Evolutionary conservation across 2,888 invertebrate genomes (phyloP), one percentile per base, ranked within the genome.

Genomic region (Dasysyrphus albostriatus): DNA sequence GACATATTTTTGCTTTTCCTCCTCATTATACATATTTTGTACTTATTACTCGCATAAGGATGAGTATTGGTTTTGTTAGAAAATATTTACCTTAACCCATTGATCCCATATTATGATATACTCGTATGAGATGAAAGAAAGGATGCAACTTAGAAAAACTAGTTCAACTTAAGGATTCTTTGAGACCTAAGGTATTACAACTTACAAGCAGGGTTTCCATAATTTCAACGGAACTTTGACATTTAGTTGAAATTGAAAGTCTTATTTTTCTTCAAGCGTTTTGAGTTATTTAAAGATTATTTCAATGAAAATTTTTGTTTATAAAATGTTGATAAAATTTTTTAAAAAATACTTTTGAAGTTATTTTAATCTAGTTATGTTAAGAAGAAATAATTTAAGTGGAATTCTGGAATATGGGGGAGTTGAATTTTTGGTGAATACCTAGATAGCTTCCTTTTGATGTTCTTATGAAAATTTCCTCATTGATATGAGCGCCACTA

Each of bases 61-160:
- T 67, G 34, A 49, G 67, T 67, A 67, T 67, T 67, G 67, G 67
- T 67, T 67, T 67, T 49, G 67, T 49, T 49, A 14, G 4, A 49
- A 67, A 67, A 65, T 49, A 49, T 67, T 67, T 67, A 49, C 67
- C 65, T 65, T 47, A 47, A 65, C 47, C 47, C 47, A 16, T 61
- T 65, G 65, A 47, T 65, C 32, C 12, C 44, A 47, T 65, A 47
- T 47, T 1, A 61, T 19, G 61, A 24, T 39, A 16, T 24, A n/a
- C n/a, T n/a, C n/a, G 32, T 37, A 42, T 24, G 14, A 19, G 51
- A 34, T 34, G n/a, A 12, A 37, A 59, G n/a, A 44, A 37, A 16
- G 24, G 24, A 37, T 16, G 32, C 12, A 51, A 29, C 59, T 59
- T 19, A 12, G 37, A 37, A 42, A 61, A 58, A 49, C 39, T 61